Conservation (phyloP, 2,113 vertebrate genomes). For the Pithys albifrons region DNA sequence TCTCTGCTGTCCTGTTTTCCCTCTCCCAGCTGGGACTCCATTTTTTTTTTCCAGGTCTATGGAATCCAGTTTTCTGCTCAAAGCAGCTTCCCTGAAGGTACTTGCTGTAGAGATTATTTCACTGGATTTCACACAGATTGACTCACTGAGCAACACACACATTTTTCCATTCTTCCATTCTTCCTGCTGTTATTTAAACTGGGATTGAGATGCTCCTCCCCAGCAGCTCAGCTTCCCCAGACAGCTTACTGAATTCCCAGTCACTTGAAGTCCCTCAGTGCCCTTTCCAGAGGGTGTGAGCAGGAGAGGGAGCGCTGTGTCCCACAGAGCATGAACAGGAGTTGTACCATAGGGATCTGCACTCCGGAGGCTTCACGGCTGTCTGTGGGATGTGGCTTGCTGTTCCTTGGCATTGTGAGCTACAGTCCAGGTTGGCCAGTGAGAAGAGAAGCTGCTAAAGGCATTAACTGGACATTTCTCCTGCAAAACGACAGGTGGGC, state of each 20-base stretch:
- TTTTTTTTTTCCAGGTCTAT: neutral
- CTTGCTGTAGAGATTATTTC: neutral
- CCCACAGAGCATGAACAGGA: neutral
- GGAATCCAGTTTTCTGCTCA: neutral
- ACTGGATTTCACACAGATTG: neutral
- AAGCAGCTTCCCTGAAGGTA: conserved; percentile 1
- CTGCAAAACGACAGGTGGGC: neutral
- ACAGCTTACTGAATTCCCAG: neutral
- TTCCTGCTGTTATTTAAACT: neutral
- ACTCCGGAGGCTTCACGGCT: neutral
- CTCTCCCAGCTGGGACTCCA: neutral
- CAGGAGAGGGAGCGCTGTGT: neutral
- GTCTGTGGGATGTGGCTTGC: neutral
- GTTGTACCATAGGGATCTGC: neutral
- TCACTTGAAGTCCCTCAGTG: neutral
- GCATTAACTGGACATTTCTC: conserved; percentile 33
- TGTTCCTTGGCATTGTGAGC: conserved; percentile 18
- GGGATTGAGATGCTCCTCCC: neutral
- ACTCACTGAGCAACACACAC: neutral
- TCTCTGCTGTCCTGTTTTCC: neutral
- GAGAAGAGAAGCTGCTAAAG: conserved; percentile 40
- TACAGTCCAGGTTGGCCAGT: conserved; percentile 52
- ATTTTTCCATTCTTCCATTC: neutral
- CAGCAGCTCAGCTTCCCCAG: neutral
- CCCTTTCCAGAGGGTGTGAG: neutral